Conservation (phyloP, 2,797 vertebrate genomes). For the Melanotaenia trifasciata region DNA sequence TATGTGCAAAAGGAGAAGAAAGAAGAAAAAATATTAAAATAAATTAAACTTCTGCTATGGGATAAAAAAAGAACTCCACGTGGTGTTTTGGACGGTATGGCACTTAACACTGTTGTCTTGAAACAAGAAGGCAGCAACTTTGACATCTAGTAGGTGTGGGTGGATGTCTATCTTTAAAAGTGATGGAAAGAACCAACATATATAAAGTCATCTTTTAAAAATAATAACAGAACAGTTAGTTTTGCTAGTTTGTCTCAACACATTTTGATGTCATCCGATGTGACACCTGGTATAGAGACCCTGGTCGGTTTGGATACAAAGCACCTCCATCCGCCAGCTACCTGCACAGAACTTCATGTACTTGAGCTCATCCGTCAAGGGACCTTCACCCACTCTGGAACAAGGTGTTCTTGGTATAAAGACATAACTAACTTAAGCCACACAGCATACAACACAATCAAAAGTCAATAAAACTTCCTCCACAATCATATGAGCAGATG, state of each 20-base stretch:
- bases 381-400: not conserved
- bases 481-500: not conserved
- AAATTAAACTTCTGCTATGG: not conserved
- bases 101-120: not conserved
- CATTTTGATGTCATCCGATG: not conserved
- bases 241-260: not conserved
- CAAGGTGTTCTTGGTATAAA: not conserved
- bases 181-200: too few relatives aligned
- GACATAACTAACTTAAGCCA: conserved; percentile 1
- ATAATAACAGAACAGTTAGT: too few relatives aligned
- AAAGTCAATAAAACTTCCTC: not conserved
- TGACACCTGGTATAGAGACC: not conserved
- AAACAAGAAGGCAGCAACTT: conserved; percentile 1
- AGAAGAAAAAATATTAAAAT: conserved; percentile 5
- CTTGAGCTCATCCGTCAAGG: not conserved
- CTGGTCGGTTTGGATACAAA: conserved; percentile 31
- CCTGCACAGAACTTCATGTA: not conserved
- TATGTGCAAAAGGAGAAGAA: not conserved
- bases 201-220: too few relatives aligned
- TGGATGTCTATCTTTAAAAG: not conserved
- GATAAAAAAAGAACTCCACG: conserved; percentile 1
- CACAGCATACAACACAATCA: not conserved
- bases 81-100: not conserved
- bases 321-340: conserved; percentile 1
- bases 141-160: conserved; percentile 3